phyloP scores from a whole-genome alignment of 53 echinoderm and acorn worm genomes.

The Temnopleurus reevesii region DNA sequence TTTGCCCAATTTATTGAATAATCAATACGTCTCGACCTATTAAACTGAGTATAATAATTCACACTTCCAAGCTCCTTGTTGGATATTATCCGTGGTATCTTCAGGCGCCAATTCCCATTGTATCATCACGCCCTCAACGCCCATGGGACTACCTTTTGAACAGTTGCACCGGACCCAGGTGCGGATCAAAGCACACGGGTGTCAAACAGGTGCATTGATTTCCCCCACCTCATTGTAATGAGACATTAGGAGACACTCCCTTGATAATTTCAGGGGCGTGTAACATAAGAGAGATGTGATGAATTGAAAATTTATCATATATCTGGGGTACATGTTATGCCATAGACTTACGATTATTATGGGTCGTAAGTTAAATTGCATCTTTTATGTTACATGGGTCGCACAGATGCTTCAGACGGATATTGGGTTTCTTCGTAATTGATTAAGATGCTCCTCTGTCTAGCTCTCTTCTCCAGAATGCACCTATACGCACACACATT shows the following conservation, averaged over 20 bases:
- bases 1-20: no score
- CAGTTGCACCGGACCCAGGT: background rate
- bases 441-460: background rate
- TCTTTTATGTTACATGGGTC: no score
- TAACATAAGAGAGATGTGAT: no score
- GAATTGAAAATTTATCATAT: no score
- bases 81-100: background rate
- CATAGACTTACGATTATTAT: no score
- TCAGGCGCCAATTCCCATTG: background rate
- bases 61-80: no score
- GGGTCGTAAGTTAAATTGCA: no score
- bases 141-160: background rate
- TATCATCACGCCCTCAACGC: background rate
- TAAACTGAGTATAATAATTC: no score
- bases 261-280: conserved; percentile 18
- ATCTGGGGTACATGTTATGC: no score
- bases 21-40: no score
- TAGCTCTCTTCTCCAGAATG: background rate
- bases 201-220: background rate
- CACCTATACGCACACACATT: background rate
- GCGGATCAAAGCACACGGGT: background rate
- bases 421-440: background rate
- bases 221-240: background rate
- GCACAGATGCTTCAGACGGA: background rate
- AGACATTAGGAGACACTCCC: conserved; percentile 19